A percentile compares a stretch with the other conserved stretches of the same genome.
phyloP scores from a whole-genome alignment of 2,113 vertebrate species.

The Daubentonia madagascariensis region DNA sequence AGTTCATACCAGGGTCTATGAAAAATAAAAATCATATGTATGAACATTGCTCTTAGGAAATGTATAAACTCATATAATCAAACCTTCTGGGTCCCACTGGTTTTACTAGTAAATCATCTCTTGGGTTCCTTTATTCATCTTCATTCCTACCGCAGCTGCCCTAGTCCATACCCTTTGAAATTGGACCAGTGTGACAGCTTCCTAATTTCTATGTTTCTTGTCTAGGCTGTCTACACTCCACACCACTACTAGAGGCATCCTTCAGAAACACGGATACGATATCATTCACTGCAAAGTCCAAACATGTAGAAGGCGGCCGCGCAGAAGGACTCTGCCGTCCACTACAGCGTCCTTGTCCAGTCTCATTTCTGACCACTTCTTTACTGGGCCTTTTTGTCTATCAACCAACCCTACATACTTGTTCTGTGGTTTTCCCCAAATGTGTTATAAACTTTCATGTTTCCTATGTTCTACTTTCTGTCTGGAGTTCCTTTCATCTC shows the following conservation, averaged over 20 bases:
- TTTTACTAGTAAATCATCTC: not conserved
- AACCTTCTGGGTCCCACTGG: not conserved
- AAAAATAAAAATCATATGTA: not conserved
- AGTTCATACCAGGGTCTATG: not conserved
- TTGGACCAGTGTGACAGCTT: not conserved
- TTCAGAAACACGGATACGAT: not conserved
- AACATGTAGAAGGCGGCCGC: not conserved
- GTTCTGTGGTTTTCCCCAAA: not conserved
- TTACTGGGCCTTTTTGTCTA: not conserved
- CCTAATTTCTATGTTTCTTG: not conserved
- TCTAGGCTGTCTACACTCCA: not conserved
- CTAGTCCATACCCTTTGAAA: not conserved
- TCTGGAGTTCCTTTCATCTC: not conserved
- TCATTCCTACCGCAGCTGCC: not conserved
- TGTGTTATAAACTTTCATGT: not conserved
- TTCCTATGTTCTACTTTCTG: not conserved
- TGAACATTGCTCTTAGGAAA: not conserved
- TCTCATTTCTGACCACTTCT: not conserved
- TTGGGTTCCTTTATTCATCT: not conserved
- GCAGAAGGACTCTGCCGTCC: not conserved
- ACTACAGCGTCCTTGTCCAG: too few relatives aligned
- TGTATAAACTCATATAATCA: not conserved
- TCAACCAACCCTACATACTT: not conserved
- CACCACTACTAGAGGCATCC: not conserved
- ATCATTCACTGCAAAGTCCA: not conserved